Base-by-base conservation (phyloP, 2,113 vertebrate genomes). In the Gulo gulo region DNA sequence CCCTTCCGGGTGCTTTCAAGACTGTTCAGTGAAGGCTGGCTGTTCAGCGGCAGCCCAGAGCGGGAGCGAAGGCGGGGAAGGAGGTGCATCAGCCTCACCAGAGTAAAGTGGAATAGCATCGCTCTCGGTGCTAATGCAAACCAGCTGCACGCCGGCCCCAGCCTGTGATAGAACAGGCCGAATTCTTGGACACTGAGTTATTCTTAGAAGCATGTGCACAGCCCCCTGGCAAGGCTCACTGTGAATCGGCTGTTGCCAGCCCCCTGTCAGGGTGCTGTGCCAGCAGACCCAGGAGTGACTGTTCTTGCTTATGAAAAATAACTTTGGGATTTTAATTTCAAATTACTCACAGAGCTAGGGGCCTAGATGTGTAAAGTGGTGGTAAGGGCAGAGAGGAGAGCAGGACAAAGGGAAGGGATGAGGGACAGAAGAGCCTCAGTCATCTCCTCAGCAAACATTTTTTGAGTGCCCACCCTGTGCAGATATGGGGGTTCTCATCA, bases 161-260 rank as follows among this genome's bases (percentile, higher is more conserved):
- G 98, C 97, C 98, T 98, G 95, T 85, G 97, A 98, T 98, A 98
- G 92, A 98, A 94, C 98, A 98, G 97, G 98, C 98, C 88, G 98
- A 98, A 99, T 99, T 99, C 98, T 99, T 99, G 98, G 98, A 99
- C 98, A 98, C 98, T 98, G 99, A 99, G 99, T 98, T 99, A 99
- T 99, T 99, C 99, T 99, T 99, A 99, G 98, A 99, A 99, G 97
- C 98, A 98, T 98, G 98, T 97, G 98, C 65, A 69, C 88, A 96
- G 97, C 98, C 98, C 96, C 98, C 98, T 99, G 99, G 98, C 98
- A 99, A 98, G 95, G 95, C 95, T 94, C 47, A 47, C 98, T 98
- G 98, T 97, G 98, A 98, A 97, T 97, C 90, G 98, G 97, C 97
- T 98, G 93, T 97, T 99, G 99, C 99, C 98, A 99, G 98, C 95